Percentiles rank a stretch among this genome's conserved stretches.
phyloP scores from a whole-genome alignment of 2,797 vertebrate species.

The Champsocephalus esox region DNA sequence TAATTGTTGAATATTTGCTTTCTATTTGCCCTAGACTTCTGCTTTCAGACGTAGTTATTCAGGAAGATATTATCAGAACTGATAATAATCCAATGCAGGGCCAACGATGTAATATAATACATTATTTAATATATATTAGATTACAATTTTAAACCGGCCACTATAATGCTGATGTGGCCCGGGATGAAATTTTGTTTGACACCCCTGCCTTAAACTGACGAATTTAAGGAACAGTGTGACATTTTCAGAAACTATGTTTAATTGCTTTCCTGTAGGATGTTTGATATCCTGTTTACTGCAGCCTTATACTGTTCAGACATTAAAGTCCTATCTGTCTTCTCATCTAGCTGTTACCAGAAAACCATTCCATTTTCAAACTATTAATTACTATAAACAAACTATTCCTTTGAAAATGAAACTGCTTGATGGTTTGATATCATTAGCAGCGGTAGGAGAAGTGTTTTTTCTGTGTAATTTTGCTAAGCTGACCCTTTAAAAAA shows the following conservation, averaged over 20 bases:
- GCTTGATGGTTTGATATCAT: not conserved
- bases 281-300: not conserved
- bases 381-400: not conserved
- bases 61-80: too few species aligned
- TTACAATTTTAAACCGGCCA: too few species aligned
- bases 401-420: not conserved
- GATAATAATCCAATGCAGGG: too few species aligned
- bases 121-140: too few species aligned
- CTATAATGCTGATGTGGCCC: too few species aligned
- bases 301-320: not conserved
- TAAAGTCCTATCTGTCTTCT: not conserved
- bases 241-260: not conserved
- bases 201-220: not conserved
- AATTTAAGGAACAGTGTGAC: not conserved
- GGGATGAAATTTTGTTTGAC: too few species aligned
- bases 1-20: too few species aligned
- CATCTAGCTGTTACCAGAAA: not conserved
- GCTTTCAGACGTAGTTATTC: too few species aligned
- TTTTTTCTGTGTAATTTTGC: not conserved
- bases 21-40: too few species aligned
- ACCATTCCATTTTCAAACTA: too few species aligned
- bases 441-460: not conserved
- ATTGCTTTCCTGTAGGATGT: too few species aligned
- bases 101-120: too few species aligned
- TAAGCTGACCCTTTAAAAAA: not conserved